A percentile compares a stretch with the other conserved stretches of the same genome.
Conservation (phyloP, 2,797 vertebrate species). For the Poeciliopsis infans region DNA sequence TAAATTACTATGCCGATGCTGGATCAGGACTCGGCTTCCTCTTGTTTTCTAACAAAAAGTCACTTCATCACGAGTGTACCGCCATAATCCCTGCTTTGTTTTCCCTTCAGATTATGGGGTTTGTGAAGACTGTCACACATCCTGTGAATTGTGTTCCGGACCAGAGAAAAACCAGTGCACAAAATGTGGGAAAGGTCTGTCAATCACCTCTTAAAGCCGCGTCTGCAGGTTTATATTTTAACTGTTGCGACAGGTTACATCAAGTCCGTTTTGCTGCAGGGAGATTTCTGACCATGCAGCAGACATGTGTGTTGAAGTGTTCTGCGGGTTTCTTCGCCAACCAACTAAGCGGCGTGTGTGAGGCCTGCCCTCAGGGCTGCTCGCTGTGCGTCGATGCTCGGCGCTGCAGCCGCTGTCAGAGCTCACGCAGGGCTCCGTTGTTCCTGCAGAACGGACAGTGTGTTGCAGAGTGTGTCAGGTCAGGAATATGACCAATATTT, state of each 20-base stretch:
- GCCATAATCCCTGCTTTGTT: constrained; percentile 6
- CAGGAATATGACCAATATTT: constrained; percentile 34
- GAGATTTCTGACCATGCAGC: constrained; percentile 72
- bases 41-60: neutral
- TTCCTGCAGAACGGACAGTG: constrained; percentile 79
- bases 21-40: neutral
- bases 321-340: constrained; percentile 69
- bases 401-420: constrained; percentile 77
- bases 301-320: constrained; percentile 79
- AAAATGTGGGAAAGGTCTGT: constrained; percentile 86
- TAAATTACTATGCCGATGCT: neutral
- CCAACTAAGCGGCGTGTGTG: constrained; percentile 67
- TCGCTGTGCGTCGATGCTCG: constrained; percentile 68
- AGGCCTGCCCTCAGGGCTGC: constrained; percentile 75
- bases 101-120: constrained; percentile 68
- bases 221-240: constrained; percentile 15
- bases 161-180: constrained; percentile 78
- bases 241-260: constrained; percentile 17
- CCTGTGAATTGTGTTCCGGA: constrained; percentile 87
- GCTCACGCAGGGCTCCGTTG: constrained; percentile 56
- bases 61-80: neutral
- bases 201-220: constrained; percentile 1
- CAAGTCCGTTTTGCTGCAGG: constrained; percentile 57
- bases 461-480: constrained; percentile 79
- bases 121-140: constrained; percentile 80